These are phyloP conservation scores for Andrena chrysosceles DNA, from an alignment of 2,888 invertebrate species.

Conservation along the genomic window DNA sequence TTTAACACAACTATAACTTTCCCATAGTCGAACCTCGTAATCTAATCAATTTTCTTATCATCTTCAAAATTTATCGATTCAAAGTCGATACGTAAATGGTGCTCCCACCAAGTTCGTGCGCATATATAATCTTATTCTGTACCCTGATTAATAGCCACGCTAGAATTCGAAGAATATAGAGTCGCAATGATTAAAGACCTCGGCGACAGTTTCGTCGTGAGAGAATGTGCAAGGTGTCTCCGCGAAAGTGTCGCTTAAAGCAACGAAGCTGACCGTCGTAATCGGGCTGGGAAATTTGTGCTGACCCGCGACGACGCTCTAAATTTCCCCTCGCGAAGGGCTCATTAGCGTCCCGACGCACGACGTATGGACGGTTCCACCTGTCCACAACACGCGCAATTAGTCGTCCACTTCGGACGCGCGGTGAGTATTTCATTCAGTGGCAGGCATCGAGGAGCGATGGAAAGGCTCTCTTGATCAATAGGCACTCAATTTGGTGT, in stretches of 20 bases:
- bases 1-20: too few relatives aligned
- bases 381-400: constrained; percentile 73
- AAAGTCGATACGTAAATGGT: neutral
- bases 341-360: constrained; percentile 61
- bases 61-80: too few relatives aligned
- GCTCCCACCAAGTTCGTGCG: neutral
- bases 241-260: constrained; percentile 4
- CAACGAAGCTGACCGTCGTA: neutral
- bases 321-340: constrained; percentile 51
- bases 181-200: constrained; percentile 14
- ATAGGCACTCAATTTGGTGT: constrained; percentile 78
- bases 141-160: constrained; percentile 11
- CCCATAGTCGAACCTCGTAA: neutral
- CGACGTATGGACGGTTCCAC: constrained; percentile 73
- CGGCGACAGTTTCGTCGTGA: constrained; percentile 33
- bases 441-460: constrained; percentile 61
- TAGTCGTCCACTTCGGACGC: constrained; percentile 72
- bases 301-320: constrained; percentile 6
- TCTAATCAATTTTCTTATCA: neutral
- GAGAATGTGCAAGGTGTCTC: constrained; percentile 24
- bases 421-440: constrained; percentile 69
- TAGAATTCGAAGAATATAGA: constrained; percentile 31
- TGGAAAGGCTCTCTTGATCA: constrained; percentile 78
- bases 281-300: constrained; percentile 27
- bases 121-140: constrained; percentile 2